A percentile compares a stretch with the other conserved stretches of the same genome.
These are phyloP conservation scores for Cygnus olor DNA, from an alignment of 2,797 vertebrate genomes.

Conservation along the genomic window DNA sequence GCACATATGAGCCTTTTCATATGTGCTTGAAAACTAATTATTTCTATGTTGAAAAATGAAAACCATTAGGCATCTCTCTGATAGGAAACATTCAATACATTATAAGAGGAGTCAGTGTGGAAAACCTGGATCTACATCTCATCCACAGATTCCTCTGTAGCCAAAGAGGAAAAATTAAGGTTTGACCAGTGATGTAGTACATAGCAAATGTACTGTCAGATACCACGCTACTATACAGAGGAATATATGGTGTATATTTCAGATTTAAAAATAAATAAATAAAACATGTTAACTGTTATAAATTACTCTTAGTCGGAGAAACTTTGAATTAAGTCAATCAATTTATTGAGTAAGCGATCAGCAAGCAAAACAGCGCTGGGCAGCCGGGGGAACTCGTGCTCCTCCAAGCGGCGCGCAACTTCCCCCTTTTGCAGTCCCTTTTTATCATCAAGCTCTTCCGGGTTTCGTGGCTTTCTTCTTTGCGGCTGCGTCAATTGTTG, in stretches of 20 bases:
- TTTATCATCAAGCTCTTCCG: too few relatives aligned
- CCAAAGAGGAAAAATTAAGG: background rate
- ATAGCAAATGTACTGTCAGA: background rate
- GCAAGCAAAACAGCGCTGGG: too few relatives aligned
- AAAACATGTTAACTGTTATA: too few relatives aligned
- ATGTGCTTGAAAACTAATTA: background rate
- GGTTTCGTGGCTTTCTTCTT: too few relatives aligned
- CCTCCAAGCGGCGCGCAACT: too few relatives aligned
- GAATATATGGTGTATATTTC: background rate
- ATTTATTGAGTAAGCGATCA: too few relatives aligned
- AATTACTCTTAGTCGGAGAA: too few relatives aligned
- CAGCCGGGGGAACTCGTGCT: too few relatives aligned
- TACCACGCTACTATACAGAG: background rate
- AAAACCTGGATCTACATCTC: background rate
- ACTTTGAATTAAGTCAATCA: too few relatives aligned
- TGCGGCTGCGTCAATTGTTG: too few relatives aligned
- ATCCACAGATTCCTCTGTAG: background rate
- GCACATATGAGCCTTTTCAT: background rate
- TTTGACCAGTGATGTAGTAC: accelerated
- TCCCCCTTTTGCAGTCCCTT: too few relatives aligned
- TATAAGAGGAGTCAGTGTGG: background rate
- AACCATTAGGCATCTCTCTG: background rate
- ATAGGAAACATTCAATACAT: background rate
- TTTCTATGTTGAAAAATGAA: background rate
- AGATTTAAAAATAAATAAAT: background rate